Conservation (phyloP, 2,797 vertebrate genomes). For the Sebastes taczanowskii region DNA sequence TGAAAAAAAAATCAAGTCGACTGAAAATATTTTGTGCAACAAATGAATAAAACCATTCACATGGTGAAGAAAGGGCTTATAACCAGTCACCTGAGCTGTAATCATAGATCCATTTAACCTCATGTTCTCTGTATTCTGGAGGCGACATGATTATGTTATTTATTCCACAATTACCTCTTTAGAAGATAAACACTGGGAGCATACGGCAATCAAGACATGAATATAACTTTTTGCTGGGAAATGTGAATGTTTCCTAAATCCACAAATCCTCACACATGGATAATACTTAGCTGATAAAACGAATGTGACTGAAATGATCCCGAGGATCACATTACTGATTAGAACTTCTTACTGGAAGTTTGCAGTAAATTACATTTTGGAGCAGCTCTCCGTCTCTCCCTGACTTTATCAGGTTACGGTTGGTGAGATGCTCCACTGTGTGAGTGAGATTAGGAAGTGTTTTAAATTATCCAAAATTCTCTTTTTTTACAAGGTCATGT, state of each 20-base stretch:
- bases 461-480: background rate
- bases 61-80: background rate
- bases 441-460: background rate
- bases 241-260: background rate
- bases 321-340: background rate
- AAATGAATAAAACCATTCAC: background rate
- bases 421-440: background rate
- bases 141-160: background rate
- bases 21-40: background rate
- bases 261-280: background rate
- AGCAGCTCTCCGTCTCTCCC: background rate
- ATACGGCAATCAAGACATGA: background rate
- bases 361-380: background rate
- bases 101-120: background rate
- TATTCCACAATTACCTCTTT: background rate
- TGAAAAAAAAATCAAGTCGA: too few relatives aligned
- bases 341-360: background rate
- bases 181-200: background rate
- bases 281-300: background rate
- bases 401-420: background rate
- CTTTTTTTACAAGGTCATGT: background rate
- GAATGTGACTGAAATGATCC: background rate
- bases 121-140: background rate
- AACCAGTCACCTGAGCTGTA: slow-evolving; percentile 14
- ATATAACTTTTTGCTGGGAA: background rate